A percentile compares a stretch with the other conserved stretches of the same genome.
phyloP scores from a whole-genome alignment of 2,888 invertebrate species.

The Corbicula japonica region DNA sequence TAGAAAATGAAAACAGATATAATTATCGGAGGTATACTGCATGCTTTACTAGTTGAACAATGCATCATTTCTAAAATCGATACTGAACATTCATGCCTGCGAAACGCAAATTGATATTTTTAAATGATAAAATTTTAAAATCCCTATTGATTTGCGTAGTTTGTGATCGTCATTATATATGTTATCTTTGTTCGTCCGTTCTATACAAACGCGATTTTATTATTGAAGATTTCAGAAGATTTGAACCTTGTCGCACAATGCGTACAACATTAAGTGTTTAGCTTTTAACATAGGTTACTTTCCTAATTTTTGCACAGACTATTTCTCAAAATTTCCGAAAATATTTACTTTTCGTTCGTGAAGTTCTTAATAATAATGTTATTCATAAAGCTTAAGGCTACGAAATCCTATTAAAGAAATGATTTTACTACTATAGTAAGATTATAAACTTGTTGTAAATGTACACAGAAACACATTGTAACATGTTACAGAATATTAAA shows the following conservation, averaged over 20 bases:
- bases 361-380: too few species aligned
- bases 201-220: background rate
- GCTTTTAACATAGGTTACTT: background rate
- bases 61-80: constrained; percentile 5
- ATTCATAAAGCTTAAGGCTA: too few species aligned
- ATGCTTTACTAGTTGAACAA: background rate
- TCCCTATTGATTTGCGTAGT: constrained; percentile 12
- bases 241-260: background rate
- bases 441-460: too few species aligned
- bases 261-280: background rate
- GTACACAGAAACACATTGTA: too few species aligned
- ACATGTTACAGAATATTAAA: too few species aligned
- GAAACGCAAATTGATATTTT: constrained; percentile 1
- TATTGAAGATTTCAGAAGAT: background rate
- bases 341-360: constrained; percentile 10
- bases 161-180: constrained; percentile 8
- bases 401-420: too few species aligned
- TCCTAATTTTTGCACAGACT: background rate
- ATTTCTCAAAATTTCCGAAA: background rate
- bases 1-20: background rate
- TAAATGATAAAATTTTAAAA: constrained; percentile 18
- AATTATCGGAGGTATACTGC: background rate
- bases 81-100: background rate
- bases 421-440: too few species aligned
- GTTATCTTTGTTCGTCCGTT: constrained; percentile 7